Percentiles rank a stretch among this genome's conserved stretches.
These are phyloP conservation scores for Lapara coniferarum DNA, from an alignment of 2,888 invertebrate species.

Conservation along the genomic window DNA sequence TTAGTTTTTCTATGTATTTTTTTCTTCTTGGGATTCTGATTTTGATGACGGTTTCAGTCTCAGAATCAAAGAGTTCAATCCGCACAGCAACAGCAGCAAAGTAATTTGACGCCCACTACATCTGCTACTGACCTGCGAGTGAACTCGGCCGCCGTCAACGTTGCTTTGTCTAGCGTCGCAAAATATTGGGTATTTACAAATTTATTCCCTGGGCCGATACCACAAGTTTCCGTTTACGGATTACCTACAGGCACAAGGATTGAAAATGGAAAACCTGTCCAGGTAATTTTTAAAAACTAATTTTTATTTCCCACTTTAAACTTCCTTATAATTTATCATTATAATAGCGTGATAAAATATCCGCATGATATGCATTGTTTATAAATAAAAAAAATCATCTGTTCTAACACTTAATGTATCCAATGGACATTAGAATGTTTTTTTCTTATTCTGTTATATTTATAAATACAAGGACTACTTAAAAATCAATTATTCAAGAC, in stretches of 20 bases:
- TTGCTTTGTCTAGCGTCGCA: conserved; percentile 89
- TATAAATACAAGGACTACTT: background rate
- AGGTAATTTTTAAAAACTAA: conserved; percentile 63
- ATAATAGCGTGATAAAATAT: background rate
- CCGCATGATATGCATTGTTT: background rate
- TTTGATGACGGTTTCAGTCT: conserved; percentile 61
- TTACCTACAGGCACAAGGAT: conserved; percentile 85
- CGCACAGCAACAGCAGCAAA: conserved; percentile 71
- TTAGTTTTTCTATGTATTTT: conserved; percentile 46
- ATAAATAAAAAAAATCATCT: too few species aligned
- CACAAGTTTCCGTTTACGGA: conserved; percentile 89
- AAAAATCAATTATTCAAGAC: background rate
- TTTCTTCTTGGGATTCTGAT: conserved; percentile 50
- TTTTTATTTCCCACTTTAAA: background rate
- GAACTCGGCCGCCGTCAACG: conserved; percentile 86
- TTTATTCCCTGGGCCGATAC: conserved; percentile 89
- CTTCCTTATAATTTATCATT: background rate
- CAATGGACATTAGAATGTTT: background rate
- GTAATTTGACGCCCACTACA: conserved; percentile 77
- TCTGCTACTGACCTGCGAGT: conserved; percentile 85
- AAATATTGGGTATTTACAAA: conserved; percentile 94
- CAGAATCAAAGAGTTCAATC: conserved; percentile 71
- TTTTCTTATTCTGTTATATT: background rate
- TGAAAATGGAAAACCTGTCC: conserved; percentile 85
- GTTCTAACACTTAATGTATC: too few species aligned